Evolutionary conservation across 2,888 invertebrate species (phyloP), one percentile per base, ranked within the genome.

Genomic region (Xestobium rufovillosum): DNA sequence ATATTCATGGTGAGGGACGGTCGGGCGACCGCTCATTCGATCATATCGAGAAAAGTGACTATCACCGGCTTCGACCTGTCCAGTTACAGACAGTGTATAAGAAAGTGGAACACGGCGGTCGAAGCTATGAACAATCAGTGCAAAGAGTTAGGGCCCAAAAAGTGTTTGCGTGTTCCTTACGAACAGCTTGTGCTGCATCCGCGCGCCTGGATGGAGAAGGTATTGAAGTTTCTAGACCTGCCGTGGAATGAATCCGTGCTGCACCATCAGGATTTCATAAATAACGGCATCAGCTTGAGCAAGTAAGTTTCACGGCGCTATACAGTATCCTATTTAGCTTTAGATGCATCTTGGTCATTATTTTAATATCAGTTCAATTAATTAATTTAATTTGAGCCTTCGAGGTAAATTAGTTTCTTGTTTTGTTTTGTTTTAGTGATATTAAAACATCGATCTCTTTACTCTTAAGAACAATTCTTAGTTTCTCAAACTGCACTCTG

Each of bases 1-100:
- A 75, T 98, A 53, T 89, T 97, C 67, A 95, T 97, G 94, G 83
- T 97, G 53, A 82, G 98, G 45, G 98, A 98, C 66, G 97, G 97
- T 14, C 79, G 98, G 45, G 98, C 97, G 43, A 95, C 96, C 14
- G 96, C 96, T 43, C 96, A 98, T 71, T 97, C 96, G 45, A 95
- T 98, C 63, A 96, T 98, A 60, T 86, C 89, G 33, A 76, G 97
- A 54, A 90, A 94, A 78, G 56, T 57, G 30, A 56, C 56, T 23
- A 57, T 60, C 30, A 59, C 60, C 26, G 96, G 95, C 29, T 98
- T 98, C 71, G 94, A 97, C 71, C 72, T 97, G 66, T 78, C 79
- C 51, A 88, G 84, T 66, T 95, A 91, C 69, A 79, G 91, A 44
- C 91, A 95, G 68, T 96, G 96, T 67, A 72, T 98, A 70, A 80